A percentile compares a stretch with the other conserved stretches of the same genome.
Evolutionary conservation across 2,797 vertebrate species (phyloP).

Genomic region (Aphelocoma californica): DNA sequence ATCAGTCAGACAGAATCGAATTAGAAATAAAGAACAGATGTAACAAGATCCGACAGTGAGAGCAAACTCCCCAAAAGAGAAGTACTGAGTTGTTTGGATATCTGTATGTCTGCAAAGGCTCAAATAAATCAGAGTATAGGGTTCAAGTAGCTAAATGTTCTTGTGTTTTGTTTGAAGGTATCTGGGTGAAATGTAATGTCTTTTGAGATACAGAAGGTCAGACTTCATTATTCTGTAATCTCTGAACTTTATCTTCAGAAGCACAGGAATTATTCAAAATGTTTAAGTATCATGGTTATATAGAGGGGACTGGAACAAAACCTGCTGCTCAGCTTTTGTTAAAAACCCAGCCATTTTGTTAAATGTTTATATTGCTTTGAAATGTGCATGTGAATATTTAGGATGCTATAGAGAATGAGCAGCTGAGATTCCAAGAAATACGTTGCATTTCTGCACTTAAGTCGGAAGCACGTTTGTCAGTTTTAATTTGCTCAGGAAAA

Average conservation of each 20-base stretch:
- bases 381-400: neutral
- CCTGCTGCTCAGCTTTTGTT: neutral
- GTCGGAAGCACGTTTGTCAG: accelerated
- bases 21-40: neutral
- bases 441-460: neutral
- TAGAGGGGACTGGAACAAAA: neutral
- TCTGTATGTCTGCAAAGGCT: neutral
- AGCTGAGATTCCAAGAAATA: neutral
- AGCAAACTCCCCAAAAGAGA: neutral
- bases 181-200: neutral
- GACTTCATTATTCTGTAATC: neutral
- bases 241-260: neutral
- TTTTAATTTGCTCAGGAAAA: neutral
- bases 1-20: neutral
- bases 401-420: neutral
- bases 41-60: neutral
- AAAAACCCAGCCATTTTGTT: neutral
- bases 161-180: accelerated
- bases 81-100: neutral
- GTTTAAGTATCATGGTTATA: neutral
- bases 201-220: neutral
- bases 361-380: neutral
- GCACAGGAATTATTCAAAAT: neutral
- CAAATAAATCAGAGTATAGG: neutral
- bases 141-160: neutral